Evolutionary conservation across 2,797 vertebrate species (phyloP).

Genomic region (Sebastes kiyomatsui): DNA sequence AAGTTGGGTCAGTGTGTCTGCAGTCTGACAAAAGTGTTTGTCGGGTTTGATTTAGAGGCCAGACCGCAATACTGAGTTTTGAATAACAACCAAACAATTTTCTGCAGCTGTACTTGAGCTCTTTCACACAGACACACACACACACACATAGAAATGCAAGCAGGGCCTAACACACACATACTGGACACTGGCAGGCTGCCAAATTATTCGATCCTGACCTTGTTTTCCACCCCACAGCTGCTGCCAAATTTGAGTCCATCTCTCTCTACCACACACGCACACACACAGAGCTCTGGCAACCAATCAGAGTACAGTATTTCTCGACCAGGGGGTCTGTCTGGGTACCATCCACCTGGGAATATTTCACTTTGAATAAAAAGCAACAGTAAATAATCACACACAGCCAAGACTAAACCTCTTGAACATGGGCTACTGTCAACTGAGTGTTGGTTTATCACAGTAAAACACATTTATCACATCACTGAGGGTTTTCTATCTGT

Average conservation of each 20-base stretch:
- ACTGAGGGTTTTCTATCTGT: background rate
- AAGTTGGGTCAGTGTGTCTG: slow-evolving; percentile 42
- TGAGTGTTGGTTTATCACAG: slow-evolving; percentile 48
- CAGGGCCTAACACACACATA: background rate
- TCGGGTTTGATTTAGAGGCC: slow-evolving; percentile 35
- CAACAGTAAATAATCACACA: slow-evolving; percentile 52
- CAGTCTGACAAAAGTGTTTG: slow-evolving; percentile 7
- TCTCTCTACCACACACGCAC: slow-evolving; percentile 38
- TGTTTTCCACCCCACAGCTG: slow-evolving; percentile 72
- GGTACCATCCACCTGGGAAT: slow-evolving; percentile 32
- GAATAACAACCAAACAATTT: slow-evolving; percentile 52
- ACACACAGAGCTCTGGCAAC: slow-evolving; percentile 25
- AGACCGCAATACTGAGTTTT: slow-evolving; percentile 12
- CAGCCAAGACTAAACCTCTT: background rate
- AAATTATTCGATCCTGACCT: slow-evolving; percentile 71
- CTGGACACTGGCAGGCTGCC: slow-evolving; percentile 44
- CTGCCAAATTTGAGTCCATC: slow-evolving; percentile 70
- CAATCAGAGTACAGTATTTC: slow-evolving; percentile 48
- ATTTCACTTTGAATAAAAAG: slow-evolving; percentile 39
- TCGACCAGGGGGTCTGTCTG: slow-evolving; percentile 41
- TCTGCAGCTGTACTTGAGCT: slow-evolving; percentile 38
- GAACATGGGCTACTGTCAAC: slow-evolving; percentile 23
- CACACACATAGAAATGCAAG: background rate
- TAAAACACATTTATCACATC: slow-evolving; percentile 39
- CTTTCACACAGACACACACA: background rate